These are phyloP conservation scores for Malurus cyaneus DNA, from an alignment of 2,113 vertebrate species.

Conservation along the genomic window DNA sequence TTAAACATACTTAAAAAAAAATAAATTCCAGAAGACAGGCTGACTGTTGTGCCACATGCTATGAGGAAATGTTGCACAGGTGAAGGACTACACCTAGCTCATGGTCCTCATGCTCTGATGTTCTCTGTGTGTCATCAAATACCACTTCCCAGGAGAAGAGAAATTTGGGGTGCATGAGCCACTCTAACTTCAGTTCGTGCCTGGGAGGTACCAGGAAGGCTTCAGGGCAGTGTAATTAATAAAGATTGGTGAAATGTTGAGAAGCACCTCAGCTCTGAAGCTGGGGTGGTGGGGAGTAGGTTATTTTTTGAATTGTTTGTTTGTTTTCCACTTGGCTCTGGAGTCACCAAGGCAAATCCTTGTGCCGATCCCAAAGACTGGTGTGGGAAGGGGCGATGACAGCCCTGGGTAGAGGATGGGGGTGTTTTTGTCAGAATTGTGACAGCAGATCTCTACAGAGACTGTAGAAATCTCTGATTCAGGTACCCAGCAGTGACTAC, in stretches of 20 bases:
- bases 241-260: not conserved
- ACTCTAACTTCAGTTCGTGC: not conserved
- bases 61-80: not conserved
- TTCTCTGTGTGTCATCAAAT: not conserved
- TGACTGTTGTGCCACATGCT: not conserved
- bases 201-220: not conserved
- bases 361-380: rapidly evolving
- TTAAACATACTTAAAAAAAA: not conserved
- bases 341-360: not conserved
- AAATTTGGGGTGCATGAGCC: not conserved
- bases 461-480: not conserved
- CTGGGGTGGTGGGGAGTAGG: not conserved
- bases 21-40: not conserved
- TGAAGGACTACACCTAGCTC: not conserved
- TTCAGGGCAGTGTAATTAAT: not conserved
- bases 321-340: not conserved
- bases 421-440: not conserved
- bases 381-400: not conserved
- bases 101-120: not conserved
- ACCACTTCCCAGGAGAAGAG: not conserved
- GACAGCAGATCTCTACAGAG: not conserved
- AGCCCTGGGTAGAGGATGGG: not conserved
- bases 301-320: not conserved
- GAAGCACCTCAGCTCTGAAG: not conserved
- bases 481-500: not conserved